A percentile compares a stretch with the other conserved stretches of the same genome.
Conservation (phyloP, 2,113 vertebrate genomes). For the Dascyllus trimaculatus region DNA sequence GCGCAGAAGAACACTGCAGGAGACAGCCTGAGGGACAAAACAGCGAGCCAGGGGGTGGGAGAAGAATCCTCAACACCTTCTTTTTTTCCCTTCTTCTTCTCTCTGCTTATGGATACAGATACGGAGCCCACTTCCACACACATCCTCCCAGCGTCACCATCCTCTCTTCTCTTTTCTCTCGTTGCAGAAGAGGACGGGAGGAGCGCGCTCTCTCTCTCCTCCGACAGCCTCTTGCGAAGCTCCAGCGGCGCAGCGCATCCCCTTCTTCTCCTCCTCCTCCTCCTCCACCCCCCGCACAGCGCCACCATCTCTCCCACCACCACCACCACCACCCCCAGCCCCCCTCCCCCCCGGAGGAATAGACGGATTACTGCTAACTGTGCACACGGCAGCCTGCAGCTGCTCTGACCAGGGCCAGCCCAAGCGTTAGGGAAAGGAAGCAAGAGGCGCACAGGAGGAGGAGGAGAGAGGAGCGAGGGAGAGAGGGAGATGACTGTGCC, state of each 20-base stretch:
- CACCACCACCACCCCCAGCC: slow-evolving; percentile 52
- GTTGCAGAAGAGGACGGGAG: slow-evolving; percentile 78
- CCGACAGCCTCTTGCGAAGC: slow-evolving; percentile 76
- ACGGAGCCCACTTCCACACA: slow-evolving; percentile 68
- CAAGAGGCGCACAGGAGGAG: slow-evolving; percentile 73
- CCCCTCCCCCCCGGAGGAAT: slow-evolving; percentile 83
- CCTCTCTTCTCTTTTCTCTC: slow-evolving; percentile 61
- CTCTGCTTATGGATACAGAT: slow-evolving; percentile 73
- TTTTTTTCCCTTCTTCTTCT: not conserved
- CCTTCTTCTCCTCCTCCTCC: slow-evolving; percentile 9
- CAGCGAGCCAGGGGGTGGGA: slow-evolving; percentile 33
- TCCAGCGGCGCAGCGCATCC: slow-evolving; percentile 82
- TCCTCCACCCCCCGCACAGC: slow-evolving; percentile 69
- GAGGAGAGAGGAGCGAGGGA: slow-evolving; percentile 37
- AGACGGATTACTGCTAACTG: slow-evolving; percentile 90
- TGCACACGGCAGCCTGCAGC: slow-evolving; percentile 88
- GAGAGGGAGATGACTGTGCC: slow-evolving; percentile 82
- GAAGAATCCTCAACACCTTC: slow-evolving; percentile 71
- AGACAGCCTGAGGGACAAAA: slow-evolving; percentile 63
- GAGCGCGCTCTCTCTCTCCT: slow-evolving; percentile 64
- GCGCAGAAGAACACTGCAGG: slow-evolving; percentile 77
- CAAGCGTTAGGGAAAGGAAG: slow-evolving; percentile 79
- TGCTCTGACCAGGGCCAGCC: slow-evolving; percentile 88
- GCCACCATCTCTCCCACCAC: slow-evolving; percentile 75
- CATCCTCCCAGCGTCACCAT: slow-evolving; percentile 54